These are phyloP conservation scores for Microctenopoma lineatum DNA, from an alignment of 2,797 vertebrate species.

Conservation along the genomic window DNA sequence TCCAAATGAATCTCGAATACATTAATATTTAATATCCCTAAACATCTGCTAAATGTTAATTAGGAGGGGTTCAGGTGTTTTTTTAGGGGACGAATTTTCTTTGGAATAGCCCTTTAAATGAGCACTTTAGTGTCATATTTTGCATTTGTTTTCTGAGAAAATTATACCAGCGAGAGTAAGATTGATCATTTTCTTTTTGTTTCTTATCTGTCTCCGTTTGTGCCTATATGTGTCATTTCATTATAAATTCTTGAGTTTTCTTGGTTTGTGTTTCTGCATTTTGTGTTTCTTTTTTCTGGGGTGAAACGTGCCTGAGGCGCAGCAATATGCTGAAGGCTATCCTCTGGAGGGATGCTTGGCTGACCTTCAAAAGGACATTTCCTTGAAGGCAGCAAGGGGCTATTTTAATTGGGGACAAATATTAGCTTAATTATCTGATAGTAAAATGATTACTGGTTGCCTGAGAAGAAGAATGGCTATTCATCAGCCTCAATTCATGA, in stretches of 20 bases:
- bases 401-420: slow-evolving; percentile 56
- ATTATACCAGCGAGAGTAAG: too few relatives aligned
- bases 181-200: too few relatives aligned
- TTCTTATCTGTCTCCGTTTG: background rate
- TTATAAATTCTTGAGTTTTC: slow-evolving; percentile 10
- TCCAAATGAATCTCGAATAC: slow-evolving; percentile 44
- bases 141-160: too few relatives aligned
- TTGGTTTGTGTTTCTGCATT: slow-evolving; percentile 57
- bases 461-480: slow-evolving; percentile 31
- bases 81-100: background rate
- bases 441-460: slow-evolving; percentile 56
- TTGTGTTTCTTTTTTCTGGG: slow-evolving; percentile 40
- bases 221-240: background rate
- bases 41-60: slow-evolving; percentile 52
- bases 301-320: slow-evolving; percentile 48
- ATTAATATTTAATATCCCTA: slow-evolving; percentile 55
- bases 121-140: background rate
- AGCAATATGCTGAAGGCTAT: slow-evolving; percentile 60
- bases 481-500: slow-evolving; percentile 45
- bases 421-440: slow-evolving; percentile 64
- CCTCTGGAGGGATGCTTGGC: slow-evolving; percentile 63
- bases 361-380: slow-evolving; percentile 73
- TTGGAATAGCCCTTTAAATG: slow-evolving; percentile 17
- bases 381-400: slow-evolving; percentile 60
- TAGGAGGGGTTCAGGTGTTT: slow-evolving; percentile 33